phyloP scores from a whole-genome alignment of 2,113 vertebrate species.

The Agelaius phoeniceus region DNA sequence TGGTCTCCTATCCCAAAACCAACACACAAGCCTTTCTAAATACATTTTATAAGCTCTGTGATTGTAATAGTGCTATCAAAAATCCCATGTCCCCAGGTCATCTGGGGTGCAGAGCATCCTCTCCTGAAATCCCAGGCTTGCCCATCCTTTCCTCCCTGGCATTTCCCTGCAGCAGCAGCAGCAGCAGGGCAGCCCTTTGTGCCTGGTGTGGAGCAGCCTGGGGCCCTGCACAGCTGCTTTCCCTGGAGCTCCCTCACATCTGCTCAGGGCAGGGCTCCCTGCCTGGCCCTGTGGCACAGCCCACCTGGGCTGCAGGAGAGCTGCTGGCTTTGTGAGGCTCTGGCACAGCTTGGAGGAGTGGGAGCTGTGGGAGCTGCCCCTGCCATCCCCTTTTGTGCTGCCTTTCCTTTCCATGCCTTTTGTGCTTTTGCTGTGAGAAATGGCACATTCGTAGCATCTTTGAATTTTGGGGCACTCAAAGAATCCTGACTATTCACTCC shows the following conservation, averaged over 20 bases:
- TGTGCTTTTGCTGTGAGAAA: not conserved
- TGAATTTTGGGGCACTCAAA: not conserved
- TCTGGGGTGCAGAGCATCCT: not conserved
- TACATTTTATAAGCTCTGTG: not conserved
- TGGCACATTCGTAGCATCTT: not conserved
- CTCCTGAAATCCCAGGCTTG: not conserved
- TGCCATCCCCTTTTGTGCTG: not conserved
- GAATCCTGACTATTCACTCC: not conserved
- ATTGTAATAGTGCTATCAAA: slow-evolving; percentile 27
- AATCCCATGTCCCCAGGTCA: slow-evolving; percentile 5
- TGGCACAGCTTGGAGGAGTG: not conserved
- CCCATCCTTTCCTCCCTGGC: not conserved
- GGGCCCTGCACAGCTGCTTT: slow-evolving; percentile 22
- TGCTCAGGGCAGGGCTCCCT: not conserved
- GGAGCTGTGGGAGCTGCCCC: not conserved
- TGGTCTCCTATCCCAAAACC: slow-evolving; percentile 37
- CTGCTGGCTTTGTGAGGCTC: not conserved
- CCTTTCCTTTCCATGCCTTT: not conserved
- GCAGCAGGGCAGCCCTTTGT: not conserved
- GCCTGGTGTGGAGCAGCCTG: not conserved
- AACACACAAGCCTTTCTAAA: slow-evolving; percentile 31
- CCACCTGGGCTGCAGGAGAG: not conserved
- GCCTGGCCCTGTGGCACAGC: not conserved
- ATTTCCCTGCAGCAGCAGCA: not conserved
- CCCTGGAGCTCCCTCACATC: slow-evolving; percentile 7